Conservation (phyloP, 2,888 invertebrate genomes). For the Chrysolina americana region DNA sequence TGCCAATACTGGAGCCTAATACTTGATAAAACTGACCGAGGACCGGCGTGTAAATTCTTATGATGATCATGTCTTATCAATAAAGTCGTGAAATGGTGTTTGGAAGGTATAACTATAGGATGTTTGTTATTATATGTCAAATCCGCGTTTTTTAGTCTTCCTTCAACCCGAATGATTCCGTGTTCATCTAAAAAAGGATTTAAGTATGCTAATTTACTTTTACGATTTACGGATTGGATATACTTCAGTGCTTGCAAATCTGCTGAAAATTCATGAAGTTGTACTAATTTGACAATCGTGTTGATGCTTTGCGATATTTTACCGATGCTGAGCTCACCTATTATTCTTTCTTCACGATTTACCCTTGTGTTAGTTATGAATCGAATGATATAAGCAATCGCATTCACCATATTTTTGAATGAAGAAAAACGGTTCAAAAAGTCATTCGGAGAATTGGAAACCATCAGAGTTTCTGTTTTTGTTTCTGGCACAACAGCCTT, state of each 20-base stretch:
- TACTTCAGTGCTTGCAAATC: conserved; percentile 35
- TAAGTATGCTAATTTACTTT: conserved; percentile 3
- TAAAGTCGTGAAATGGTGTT: conserved; percentile 2
- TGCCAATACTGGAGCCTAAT: conserved; percentile 20
- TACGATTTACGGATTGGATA: background rate
- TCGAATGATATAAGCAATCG: too few relatives aligned
- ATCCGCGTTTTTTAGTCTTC: conserved; percentile 9
- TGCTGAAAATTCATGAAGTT: background rate
- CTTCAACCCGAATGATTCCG: conserved; percentile 21
- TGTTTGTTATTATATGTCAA: conserved; percentile 4
- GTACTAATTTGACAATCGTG: background rate
- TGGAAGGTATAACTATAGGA: conserved; percentile 5
- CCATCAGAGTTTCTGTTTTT: background rate
- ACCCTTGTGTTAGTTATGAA: background rate
- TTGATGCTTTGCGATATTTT: background rate
- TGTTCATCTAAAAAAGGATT: conserved; percentile 21
- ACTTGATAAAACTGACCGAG: background rate
- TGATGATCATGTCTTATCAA: conserved; percentile 8
- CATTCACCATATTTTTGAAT: too few relatives aligned
- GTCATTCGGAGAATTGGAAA: too few relatives aligned
- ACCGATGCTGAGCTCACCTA: background rate
- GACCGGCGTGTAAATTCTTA: conserved; percentile 21
- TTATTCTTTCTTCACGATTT: background rate
- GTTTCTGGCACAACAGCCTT: background rate
- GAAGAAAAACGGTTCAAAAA: too few relatives aligned